Evolutionary conservation across 2,113 vertebrate genomes (phyloP).

Genomic region (Eptesicus fuscus): DNA sequence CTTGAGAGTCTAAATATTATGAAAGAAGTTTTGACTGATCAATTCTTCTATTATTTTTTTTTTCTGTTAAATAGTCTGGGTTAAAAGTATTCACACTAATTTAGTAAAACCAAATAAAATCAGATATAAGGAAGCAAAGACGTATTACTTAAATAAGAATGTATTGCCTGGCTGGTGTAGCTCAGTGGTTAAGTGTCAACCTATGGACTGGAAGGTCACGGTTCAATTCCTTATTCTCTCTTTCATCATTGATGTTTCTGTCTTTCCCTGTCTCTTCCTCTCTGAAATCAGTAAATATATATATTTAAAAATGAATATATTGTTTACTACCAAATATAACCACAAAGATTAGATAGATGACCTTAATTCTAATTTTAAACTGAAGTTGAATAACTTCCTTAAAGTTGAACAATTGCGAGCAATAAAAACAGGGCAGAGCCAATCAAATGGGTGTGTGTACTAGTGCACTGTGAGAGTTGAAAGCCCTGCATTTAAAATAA

Average conservation of each 20-base stretch:
- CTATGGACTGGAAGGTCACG: no score
- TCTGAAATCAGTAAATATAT: no score
- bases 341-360: not conserved
- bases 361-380: not conserved
- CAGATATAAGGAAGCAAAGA: not conserved
- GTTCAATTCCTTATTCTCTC: no score
- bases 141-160: not conserved
- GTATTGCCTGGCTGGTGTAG: not conserved
- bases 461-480: slow-evolving; percentile 75
- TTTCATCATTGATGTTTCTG: no score
- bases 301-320: not conserved
- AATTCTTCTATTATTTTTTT: not conserved
- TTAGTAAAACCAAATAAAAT: not conserved
- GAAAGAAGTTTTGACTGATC: not conserved
- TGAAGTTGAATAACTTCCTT: not conserved
- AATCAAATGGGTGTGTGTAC: slow-evolving; percentile 80
- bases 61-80: not conserved
- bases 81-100: not conserved
- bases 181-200: no score
- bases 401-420: slow-evolving; percentile 68
- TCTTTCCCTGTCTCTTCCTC: no score
- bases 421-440: slow-evolving; percentile 82
- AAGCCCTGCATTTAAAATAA: slow-evolving; percentile 78
- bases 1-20: not conserved
- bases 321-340: not conserved